These are phyloP conservation scores for Paedocypris sp. DNA, from an alignment of 2,113 vertebrate genomes.

Conservation along the genomic window DNA sequence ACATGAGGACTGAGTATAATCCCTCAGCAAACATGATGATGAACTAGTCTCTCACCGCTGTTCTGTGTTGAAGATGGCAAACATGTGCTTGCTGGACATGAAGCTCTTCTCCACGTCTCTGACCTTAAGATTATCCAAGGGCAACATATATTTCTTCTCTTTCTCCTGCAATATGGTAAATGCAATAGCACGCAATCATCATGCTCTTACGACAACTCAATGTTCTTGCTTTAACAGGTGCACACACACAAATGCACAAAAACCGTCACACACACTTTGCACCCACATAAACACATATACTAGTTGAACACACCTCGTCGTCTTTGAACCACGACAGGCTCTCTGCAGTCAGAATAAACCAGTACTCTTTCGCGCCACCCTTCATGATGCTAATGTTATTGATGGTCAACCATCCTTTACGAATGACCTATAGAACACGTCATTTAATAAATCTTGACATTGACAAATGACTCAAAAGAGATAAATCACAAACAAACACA, in stretches of 20 bases:
- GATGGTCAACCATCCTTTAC: slow-evolving; percentile 91
- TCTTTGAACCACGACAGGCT: slow-evolving; percentile 85
- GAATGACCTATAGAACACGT: slow-evolving; percentile 75
- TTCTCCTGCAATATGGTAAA: slow-evolving; percentile 69
- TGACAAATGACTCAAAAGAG: neutral
- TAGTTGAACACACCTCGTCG: slow-evolving; percentile 64
- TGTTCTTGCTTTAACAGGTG: too few relatives aligned
- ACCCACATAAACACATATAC: neutral
- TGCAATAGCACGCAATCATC: too few relatives aligned
- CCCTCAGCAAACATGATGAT: neutral
- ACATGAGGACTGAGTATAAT: too few relatives aligned
- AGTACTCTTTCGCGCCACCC: slow-evolving; percentile 81
- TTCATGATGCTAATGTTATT: slow-evolving; percentile 89
- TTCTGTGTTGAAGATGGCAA: slow-evolving; percentile 82
- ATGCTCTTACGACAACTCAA: too few relatives aligned
- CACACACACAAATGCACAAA: too few relatives aligned
- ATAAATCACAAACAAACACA: neutral
- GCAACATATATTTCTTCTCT: slow-evolving; percentile 97
- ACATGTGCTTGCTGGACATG: slow-evolving; percentile 85
- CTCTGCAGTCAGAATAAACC: slow-evolving; percentile 81
- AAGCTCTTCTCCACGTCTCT: slow-evolving; percentile 84
- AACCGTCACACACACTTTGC: too few relatives aligned
- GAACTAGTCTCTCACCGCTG: slow-evolving; percentile 63
- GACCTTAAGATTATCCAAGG: slow-evolving; percentile 83
- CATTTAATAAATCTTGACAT: too few relatives aligned